These are phyloP conservation scores for Miniopterus natalensis DNA, from an alignment of 2,113 vertebrate genomes.

Conservation along the genomic window DNA sequence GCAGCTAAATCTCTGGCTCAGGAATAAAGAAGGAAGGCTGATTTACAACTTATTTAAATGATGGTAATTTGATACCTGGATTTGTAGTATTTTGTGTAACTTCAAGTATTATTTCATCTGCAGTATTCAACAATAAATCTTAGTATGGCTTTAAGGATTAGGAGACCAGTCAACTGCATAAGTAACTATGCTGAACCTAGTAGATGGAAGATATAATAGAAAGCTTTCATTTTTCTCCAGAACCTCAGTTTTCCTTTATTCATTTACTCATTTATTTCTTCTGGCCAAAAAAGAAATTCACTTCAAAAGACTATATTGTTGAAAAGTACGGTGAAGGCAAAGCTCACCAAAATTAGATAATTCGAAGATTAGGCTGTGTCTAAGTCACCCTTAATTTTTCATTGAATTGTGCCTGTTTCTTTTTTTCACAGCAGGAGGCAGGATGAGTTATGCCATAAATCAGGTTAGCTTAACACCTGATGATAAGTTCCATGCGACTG, in stretches of 20 bases:
- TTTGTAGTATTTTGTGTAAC: constrained; percentile 47
- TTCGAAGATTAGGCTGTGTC: constrained; percentile 49
- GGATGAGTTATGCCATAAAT: constrained; percentile 38
- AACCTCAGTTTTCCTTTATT: constrained; percentile 56
- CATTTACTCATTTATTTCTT: constrained; percentile 57
- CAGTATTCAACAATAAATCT: constrained; percentile 66
- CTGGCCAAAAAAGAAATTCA: constrained; percentile 43
- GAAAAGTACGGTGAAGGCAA: constrained; percentile 29
- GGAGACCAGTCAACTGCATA: background rate
- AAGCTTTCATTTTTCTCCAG: constrained; percentile 44
- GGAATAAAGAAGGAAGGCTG: background rate
- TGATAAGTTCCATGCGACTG: constrained; percentile 25
- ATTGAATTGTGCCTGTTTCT: constrained; percentile 42
- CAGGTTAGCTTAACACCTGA: constrained; percentile 51
- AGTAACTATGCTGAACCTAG: background rate
- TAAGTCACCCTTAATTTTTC: constrained; percentile 26
- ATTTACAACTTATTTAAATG: constrained; percentile 67
- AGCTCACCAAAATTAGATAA: constrained; percentile 70
- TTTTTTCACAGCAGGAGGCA: constrained; percentile 24
- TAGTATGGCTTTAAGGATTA: constrained; percentile 21
- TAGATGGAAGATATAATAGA: constrained; percentile 37
- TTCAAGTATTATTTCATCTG: constrained; percentile 66
- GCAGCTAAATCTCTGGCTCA: background rate
- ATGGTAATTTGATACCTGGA: constrained; percentile 50
- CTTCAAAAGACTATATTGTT: constrained; percentile 45